Percentiles rank a stretch among this genome's conserved stretches.
Conservation (phyloP, 92 coral and sea anemone species). For the Bergia puertoricense region DNA sequence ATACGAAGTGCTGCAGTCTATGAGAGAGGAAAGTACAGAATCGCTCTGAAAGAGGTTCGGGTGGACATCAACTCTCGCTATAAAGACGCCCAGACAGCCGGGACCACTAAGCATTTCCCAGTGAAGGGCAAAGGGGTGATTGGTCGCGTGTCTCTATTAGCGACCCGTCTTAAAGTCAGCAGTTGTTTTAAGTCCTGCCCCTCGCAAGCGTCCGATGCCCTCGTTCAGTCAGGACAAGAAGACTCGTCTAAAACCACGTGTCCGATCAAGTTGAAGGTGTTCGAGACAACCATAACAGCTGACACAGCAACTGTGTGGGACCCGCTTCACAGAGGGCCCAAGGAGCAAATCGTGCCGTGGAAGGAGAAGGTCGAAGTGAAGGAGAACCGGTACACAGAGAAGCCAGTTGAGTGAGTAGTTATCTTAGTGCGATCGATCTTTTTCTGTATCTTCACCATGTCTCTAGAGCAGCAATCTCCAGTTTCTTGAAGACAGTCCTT, state of each 20-base stretch:
- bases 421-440: no score
- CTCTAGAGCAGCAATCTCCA: no score
- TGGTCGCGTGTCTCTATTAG: not conserved
- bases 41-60: not conserved
- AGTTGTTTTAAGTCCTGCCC: constrained; percentile 14
- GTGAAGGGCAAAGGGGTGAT: not conserved
- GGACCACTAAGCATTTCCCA: not conserved
- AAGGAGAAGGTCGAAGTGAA: not conserved
- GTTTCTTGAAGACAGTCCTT: no score
- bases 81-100: not conserved
- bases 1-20: not conserved
- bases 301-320: constrained; percentile 14
- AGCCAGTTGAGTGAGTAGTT: not conserved
- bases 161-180: constrained; percentile 2
- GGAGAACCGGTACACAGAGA: not conserved
- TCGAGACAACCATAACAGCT: not conserved
- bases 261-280: not conserved
- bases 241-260: not conserved
- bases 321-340: not conserved
- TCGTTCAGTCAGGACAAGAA: not conserved
- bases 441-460: no score
- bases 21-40: not conserved
- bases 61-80: not conserved
- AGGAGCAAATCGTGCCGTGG: not conserved
- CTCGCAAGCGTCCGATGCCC: not conserved